Conservation (phyloP, 64 coral and sea anemone species). For the Pocillopora verrucosa region DNA sequence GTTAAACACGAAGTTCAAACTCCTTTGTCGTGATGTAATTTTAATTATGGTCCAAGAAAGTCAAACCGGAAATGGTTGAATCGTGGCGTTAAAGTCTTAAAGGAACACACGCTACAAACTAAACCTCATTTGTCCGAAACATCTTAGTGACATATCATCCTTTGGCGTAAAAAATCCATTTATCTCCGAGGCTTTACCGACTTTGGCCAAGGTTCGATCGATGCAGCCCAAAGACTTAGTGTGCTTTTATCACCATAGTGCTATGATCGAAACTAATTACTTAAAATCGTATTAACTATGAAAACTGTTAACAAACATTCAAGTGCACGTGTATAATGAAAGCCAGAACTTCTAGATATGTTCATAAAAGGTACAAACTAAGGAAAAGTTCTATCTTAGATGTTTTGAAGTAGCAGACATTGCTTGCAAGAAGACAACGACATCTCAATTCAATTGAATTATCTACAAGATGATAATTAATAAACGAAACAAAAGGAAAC, state of each 20-base stretch:
- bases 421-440: no score
- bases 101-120: not conserved
- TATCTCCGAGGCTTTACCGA: not conserved
- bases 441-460: not conserved
- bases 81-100: not conserved
- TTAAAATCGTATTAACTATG: slow-evolving; percentile 19
- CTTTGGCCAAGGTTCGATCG: not conserved
- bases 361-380: no score
- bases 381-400: no score
- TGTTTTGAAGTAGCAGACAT: no score
- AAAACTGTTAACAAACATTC: slow-evolving; percentile 13
- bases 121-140: not conserved
- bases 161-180: not conserved
- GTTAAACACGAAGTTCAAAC: slow-evolving; percentile 12
- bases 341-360: not conserved
- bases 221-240: not conserved
- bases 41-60: slow-evolving; percentile 22
- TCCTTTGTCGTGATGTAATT: slow-evolving; percentile 30
- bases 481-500: not conserved
- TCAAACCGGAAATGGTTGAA: slow-evolving; percentile 31
- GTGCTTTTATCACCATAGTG: not conserved
- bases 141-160: not conserved
- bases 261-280: slow-evolving; percentile 16
- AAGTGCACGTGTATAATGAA: not conserved
- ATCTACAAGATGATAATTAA: not conserved